phyloP scores from a whole-genome alignment of 2,797 vertebrate species.

The Anisognathus igniventris region DNA sequence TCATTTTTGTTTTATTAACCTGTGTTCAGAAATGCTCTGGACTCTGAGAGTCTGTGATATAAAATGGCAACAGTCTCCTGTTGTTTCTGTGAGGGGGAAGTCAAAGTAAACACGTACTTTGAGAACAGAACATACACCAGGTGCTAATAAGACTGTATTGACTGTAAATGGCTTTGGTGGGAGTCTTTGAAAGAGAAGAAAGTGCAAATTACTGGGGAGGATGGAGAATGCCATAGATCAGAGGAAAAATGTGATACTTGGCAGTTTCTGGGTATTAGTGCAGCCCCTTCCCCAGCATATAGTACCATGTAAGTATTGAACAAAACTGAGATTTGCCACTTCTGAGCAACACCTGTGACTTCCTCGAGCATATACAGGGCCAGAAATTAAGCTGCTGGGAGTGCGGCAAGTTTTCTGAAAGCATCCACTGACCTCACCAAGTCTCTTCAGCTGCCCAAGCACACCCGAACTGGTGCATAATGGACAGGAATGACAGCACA shows the following conservation, averaged over 20 bases:
- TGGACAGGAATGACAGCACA: neutral
- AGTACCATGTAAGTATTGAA: neutral
- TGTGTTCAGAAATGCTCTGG: neutral
- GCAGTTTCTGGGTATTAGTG: neutral
- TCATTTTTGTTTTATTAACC: conserved; percentile 40
- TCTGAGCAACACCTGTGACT: neutral
- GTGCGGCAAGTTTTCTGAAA: neutral
- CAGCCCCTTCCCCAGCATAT: neutral
- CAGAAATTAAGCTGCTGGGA: neutral
- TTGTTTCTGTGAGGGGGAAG: neutral
- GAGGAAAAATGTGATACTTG: neutral
- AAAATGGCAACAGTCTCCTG: neutral
- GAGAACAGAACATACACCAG: neutral
- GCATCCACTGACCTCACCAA: neutral
- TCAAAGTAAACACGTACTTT: neutral
- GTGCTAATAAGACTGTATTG: conserved; percentile 17
- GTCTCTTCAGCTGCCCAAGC: neutral
- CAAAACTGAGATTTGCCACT: neutral
- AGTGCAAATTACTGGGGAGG: neutral
- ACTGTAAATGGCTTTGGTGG: conserved; percentile 4
- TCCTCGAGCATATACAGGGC: neutral
- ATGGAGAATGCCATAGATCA: neutral
- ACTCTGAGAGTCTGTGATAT: neutral
- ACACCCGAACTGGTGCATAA: neutral
- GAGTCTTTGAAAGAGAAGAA: conserved; percentile 5